phyloP scores from a whole-genome alignment of 2,113 vertebrate species.

The Turdus rufiventris region DNA sequence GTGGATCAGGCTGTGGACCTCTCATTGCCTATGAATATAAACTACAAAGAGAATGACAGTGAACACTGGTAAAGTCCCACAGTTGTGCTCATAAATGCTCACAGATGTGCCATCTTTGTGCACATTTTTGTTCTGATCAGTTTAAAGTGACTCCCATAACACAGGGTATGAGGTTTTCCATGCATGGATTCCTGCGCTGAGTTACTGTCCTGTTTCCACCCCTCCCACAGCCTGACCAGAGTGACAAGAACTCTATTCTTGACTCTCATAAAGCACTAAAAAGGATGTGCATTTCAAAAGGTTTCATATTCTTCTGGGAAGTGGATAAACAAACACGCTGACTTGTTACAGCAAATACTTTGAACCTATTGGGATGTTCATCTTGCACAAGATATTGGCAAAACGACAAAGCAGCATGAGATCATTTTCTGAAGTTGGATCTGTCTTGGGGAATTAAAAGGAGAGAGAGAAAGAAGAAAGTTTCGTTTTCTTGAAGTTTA shows the following conservation, averaged over 20 bases:
- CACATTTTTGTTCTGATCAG: background rate
- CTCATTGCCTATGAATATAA: background rate
- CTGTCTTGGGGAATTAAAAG: background rate
- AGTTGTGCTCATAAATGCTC: background rate
- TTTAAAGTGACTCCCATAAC: background rate
- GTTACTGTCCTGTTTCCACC: background rate
- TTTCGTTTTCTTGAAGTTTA: background rate
- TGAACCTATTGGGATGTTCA: background rate
- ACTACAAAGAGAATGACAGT: background rate
- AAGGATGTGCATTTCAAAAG: background rate
- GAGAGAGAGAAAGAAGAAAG: background rate
- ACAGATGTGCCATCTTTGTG: background rate
- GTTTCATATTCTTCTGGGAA: background rate
- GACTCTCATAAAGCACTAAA: background rate
- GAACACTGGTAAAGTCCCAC: background rate
- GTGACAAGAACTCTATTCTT: background rate
- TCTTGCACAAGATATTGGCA: background rate
- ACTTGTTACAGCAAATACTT: background rate
- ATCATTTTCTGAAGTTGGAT: background rate
- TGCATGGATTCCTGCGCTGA: background rate
- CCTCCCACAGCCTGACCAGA: background rate
- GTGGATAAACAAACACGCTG: background rate
- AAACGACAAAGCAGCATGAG: conserved; percentile 2
- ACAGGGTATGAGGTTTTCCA: background rate
- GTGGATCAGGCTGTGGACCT: background rate